A percentile compares a stretch with the other conserved stretches of the same genome.
phyloP scores from a whole-genome alignment of 2,113 vertebrate species.

The Otolemur garnettii region DNA sequence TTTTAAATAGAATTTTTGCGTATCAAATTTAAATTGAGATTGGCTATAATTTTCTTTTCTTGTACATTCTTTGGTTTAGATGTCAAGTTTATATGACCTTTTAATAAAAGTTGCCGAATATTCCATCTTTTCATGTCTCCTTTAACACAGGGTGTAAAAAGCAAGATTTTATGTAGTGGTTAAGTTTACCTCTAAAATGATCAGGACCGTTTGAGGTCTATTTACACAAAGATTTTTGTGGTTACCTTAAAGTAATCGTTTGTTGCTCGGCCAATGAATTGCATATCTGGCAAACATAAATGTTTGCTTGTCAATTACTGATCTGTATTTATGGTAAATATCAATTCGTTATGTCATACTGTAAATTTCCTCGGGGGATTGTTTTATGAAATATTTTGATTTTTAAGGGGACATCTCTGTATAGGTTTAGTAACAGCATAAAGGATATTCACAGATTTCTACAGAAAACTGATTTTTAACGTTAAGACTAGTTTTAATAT shows the following conservation, averaged over 20 bases:
- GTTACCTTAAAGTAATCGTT: slow-evolving; percentile 53
- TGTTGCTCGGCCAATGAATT: neutral
- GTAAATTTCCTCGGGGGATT: neutral
- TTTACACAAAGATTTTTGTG: neutral
- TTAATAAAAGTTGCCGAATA: neutral
- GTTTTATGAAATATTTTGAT: neutral
- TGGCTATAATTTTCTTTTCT: neutral
- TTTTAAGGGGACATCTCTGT: slow-evolving; percentile 27
- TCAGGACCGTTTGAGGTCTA: neutral
- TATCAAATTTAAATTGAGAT: neutral
- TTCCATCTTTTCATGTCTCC: neutral
- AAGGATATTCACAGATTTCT: slow-evolving; percentile 56
- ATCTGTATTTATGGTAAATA: neutral
- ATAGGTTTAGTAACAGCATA: neutral
- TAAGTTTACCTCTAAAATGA: neutral
- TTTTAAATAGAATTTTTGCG: slow-evolving; percentile 9
- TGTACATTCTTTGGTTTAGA: neutral
- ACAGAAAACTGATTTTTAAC: slow-evolving; percentile 74
- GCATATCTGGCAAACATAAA: neutral
- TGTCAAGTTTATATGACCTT: neutral
- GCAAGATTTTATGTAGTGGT: neutral
- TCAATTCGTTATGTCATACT: neutral
- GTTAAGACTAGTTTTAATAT: slow-evolving; percentile 62
- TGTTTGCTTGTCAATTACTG: slow-evolving; percentile 10
- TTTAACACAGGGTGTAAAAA: neutral